A percentile compares a stretch with the other conserved stretches of the same genome.
Conservation (phyloP, 2,797 vertebrate genomes). For the Tangara arthus region DNA sequence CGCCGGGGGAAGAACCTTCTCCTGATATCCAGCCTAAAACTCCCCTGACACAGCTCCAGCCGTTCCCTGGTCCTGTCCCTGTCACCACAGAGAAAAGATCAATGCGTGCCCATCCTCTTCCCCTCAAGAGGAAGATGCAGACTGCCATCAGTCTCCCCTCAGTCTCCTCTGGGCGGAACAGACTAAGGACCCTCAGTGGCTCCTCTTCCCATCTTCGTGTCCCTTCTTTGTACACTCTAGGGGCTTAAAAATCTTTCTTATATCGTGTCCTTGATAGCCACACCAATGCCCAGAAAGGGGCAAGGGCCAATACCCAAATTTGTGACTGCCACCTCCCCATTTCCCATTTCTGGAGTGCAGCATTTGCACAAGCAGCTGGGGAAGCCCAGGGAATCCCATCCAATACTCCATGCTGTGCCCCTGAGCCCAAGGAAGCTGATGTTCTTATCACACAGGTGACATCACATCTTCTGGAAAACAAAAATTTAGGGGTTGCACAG, state of each 20-base stretch:
- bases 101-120: too few relatives aligned
- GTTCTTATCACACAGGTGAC: neutral
- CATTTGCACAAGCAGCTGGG: neutral
- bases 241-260: neutral
- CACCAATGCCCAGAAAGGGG: neutral
- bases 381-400: accelerated
- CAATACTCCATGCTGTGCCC: accelerated
- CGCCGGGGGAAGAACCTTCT: neutral
- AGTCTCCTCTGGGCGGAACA: neutral
- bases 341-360: neutral
- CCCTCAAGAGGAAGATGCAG: neutral
- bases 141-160: neutral
- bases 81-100: neutral
- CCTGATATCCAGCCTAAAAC: neutral
- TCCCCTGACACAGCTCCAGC: neutral
- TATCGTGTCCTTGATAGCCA: neutral
- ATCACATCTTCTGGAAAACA: neutral
- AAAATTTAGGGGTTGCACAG: neutral
- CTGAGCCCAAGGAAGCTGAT: neutral
- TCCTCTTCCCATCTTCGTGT: neutral
- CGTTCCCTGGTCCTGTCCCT: too few relatives aligned
- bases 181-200: neutral
- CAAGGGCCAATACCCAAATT: too few relatives aligned
- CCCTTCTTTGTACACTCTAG: neutral
- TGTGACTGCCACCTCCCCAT: accelerated